A percentile compares a stretch with the other conserved stretches of the same genome.
phyloP scores from a whole-genome alignment of 2,888 invertebrate species.

The Brachyopa scutellaris region DNA sequence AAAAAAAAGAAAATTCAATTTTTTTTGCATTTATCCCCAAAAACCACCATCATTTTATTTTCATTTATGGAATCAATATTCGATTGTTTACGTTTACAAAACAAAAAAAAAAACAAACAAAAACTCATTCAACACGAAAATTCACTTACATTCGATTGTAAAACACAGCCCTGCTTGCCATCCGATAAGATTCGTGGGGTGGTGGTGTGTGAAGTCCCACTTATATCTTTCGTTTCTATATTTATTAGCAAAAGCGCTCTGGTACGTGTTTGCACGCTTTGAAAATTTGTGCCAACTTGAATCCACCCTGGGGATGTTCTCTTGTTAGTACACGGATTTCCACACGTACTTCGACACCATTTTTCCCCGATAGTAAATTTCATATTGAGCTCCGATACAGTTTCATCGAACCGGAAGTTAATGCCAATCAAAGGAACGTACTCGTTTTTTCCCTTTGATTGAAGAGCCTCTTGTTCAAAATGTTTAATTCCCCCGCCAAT shows the following conservation, averaged over 20 bases:
- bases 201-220: no score
- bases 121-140: no score
- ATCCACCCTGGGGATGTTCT: not conserved
- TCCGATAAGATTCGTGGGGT: no score
- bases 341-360: slow-evolving; percentile 37
- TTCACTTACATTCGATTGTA: no score
- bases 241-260: not conserved
- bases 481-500: slow-evolving; percentile 31
- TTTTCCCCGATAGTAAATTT: slow-evolving; percentile 2
- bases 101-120: no score
- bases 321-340: slow-evolving; percentile 10
- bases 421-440: slow-evolving; percentile 32
- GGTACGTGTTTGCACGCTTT: slow-evolving; percentile 9
- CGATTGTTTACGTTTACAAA: no score
- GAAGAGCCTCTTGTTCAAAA: slow-evolving; percentile 1
- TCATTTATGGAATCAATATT: no score
- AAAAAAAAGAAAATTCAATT: no score
- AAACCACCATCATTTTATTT: no score
- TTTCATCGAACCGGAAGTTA: slow-evolving; percentile 26
- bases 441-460: not conserved
- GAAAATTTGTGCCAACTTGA: slow-evolving; percentile 1
- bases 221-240: not conserved
- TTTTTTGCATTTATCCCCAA: no score
- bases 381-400: slow-evolving; percentile 9
- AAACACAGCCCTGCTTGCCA: no score